These are phyloP conservation scores for Tachypleus tridentatus DNA, from an alignment of 1,140 invertebrate genomes.

Conservation along the genomic window DNA sequence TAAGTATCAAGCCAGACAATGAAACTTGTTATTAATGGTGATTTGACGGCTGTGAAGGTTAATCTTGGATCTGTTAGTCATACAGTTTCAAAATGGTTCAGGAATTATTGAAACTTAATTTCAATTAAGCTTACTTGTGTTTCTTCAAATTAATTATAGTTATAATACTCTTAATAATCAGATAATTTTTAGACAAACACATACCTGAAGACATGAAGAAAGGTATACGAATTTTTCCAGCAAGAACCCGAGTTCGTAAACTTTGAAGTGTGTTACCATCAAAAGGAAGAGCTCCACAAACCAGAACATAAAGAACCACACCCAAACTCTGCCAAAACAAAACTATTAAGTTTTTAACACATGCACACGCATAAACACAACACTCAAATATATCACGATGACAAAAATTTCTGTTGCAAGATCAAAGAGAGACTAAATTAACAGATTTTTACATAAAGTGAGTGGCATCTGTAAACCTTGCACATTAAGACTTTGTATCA, in stretches of 20 bases:
- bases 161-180: neutral
- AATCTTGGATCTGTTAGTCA: neutral
- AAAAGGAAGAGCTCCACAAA: slow-evolving; percentile 92
- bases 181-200: neutral
- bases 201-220: slow-evolving; percentile 82
- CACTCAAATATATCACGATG: slow-evolving; percentile 52
- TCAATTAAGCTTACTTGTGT: neutral
- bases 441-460: slow-evolving; percentile 6
- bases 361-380: too few relatives aligned
- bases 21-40: too few relatives aligned
- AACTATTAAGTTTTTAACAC: slow-evolving; percentile 7
- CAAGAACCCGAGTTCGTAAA: slow-evolving; percentile 76
- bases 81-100: neutral
- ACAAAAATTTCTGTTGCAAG: slow-evolving; percentile 94
- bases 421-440: slow-evolving; percentile 50
- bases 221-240: slow-evolving; percentile 87
- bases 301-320: slow-evolving; percentile 90
- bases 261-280: slow-evolving; percentile 83
- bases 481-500: neutral
- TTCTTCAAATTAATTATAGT: neutral
- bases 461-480: neutral
- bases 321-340: slow-evolving; percentile 67
- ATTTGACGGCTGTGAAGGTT: neutral
- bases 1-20: too few relatives aligned
- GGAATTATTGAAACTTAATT: neutral